Percentiles rank a stretch among this genome's conserved stretches.
phyloP scores from a whole-genome alignment of 2,888 invertebrate species.

The Smittia sp. region DNA sequence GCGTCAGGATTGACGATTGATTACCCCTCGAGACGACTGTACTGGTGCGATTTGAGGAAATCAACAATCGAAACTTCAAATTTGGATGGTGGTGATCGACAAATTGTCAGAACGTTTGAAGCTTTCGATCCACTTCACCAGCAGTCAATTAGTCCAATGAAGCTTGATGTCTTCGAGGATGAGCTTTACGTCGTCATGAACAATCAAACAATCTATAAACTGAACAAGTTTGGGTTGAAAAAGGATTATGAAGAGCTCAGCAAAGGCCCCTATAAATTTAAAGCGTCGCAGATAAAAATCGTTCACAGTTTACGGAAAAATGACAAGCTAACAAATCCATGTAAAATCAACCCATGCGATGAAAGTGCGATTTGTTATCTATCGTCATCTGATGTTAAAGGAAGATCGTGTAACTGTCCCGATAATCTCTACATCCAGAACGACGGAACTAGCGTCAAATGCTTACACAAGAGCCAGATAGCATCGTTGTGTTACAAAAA shows the following conservation, averaged over 20 bases:
- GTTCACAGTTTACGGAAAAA: conserved; percentile 66
- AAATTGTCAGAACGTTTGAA: conserved; percentile 59
- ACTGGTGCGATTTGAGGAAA: conserved; percentile 81
- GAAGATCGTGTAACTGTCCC: conserved; percentile 58
- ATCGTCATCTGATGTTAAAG: conserved; percentile 52
- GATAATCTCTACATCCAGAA: conserved; percentile 47
- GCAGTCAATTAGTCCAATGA: conserved; percentile 61
- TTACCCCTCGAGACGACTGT: conserved; percentile 69
- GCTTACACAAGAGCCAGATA: neutral
- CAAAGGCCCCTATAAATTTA: conserved; percentile 58
- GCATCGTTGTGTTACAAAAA: conserved; percentile 23
- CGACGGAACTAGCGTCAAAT: conserved; percentile 5
- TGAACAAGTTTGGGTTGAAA: conserved; percentile 64
- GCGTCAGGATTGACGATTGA: conserved; percentile 75
- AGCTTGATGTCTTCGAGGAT: conserved; percentile 73
- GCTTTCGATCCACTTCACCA: conserved; percentile 51
- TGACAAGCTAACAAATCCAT: conserved; percentile 58
- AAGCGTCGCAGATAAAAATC: conserved; percentile 65
- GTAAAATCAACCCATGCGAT: conserved; percentile 60
- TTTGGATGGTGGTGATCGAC: conserved; percentile 67
- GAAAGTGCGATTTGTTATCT: conserved; percentile 62
- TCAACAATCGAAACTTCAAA: conserved; percentile 67
- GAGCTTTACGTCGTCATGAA: conserved; percentile 65
- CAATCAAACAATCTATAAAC: conserved; percentile 61
- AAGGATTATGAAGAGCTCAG: conserved; percentile 47